phyloP scores from a whole-genome alignment of 2,113 vertebrate genomes.

The Macquaria australasica region DNA sequence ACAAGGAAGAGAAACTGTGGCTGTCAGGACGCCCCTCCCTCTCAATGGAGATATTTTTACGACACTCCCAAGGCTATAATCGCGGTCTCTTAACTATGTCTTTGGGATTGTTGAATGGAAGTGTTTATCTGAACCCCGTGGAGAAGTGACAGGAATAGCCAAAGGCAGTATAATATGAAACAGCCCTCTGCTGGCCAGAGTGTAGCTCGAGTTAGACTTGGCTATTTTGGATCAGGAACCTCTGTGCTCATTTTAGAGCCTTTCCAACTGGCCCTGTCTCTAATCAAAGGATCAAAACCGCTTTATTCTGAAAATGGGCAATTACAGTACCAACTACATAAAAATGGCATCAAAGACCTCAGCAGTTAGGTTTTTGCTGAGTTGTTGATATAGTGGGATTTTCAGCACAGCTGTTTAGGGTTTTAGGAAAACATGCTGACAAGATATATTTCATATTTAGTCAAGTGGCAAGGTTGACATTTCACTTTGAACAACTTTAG shows the following conservation, averaged over 20 bases:
- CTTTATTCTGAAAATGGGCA: conserved; percentile 72
- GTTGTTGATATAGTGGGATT: conserved; percentile 55
- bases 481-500: neutral
- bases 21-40: conserved; percentile 52
- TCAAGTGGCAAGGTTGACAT: conserved; percentile 10
- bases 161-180: conserved; percentile 76
- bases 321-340: conserved; percentile 68
- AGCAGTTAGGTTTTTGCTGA: conserved; percentile 56
- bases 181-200: conserved; percentile 73
- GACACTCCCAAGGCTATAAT: conserved; percentile 81
- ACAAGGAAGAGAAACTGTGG: conserved; percentile 65
- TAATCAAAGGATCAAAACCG: conserved; percentile 77
- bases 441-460: conserved; percentile 45
- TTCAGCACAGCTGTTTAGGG: conserved; percentile 41
- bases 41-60: conserved; percentile 76
- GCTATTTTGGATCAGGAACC: conserved; percentile 75
- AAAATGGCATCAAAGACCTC: conserved; percentile 66
- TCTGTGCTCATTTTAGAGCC: conserved; percentile 68
- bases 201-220: conserved; percentile 57
- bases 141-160: conserved; percentile 78
- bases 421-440: conserved; percentile 52
- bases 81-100: conserved; percentile 78
- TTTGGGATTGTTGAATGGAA: conserved; percentile 79
- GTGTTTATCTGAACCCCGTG: conserved; percentile 78
- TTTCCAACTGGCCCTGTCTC: conserved; percentile 52